A percentile compares a stretch with the other conserved stretches of the same genome.
These are phyloP conservation scores for Scaptodrosophila latifasciaeformis DNA, from an alignment of 2,888 invertebrate genomes.

Conservation along the genomic window DNA sequence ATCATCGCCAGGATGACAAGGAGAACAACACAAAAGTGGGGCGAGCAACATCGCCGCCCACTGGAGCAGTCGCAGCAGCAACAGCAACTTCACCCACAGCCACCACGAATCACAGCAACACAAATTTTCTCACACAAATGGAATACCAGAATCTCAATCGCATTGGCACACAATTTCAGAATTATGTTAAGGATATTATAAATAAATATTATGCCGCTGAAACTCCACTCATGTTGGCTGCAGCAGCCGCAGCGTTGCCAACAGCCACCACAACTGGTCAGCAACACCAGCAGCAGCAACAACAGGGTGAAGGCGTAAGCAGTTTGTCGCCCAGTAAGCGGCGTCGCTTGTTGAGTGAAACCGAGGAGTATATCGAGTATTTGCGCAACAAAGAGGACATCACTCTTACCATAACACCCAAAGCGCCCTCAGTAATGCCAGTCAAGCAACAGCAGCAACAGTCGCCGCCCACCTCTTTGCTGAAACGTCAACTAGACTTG, in stretches of 20 bases:
- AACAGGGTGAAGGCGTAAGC: conserved; percentile 27
- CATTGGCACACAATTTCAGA: conserved; percentile 74
- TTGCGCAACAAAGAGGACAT: conserved; percentile 75
- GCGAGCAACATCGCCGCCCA: conserved; percentile 16
- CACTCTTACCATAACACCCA: conserved; percentile 73
- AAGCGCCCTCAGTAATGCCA: conserved; percentile 23
- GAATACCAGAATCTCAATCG: conserved; percentile 74
- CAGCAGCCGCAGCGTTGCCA: conserved; percentile 55
- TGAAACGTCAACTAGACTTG: conserved; percentile 64
- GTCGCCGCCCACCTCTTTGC: conserved; percentile 31
- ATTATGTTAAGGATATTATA: conserved; percentile 74
- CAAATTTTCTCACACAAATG: conserved; percentile 72
- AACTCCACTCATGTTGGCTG: conserved; percentile 69
- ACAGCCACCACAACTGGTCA: conserved; percentile 57
- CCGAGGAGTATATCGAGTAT: conserved; percentile 74
- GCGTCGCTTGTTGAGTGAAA: conserved; percentile 68
- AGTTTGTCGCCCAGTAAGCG: conserved; percentile 45
- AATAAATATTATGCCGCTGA: conserved; percentile 74
- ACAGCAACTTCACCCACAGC: conserved; percentile 29
- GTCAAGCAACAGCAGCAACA: conserved; percentile 3
- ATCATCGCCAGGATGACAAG: conserved; percentile 52
- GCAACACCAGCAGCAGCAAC: conserved; percentile 34
- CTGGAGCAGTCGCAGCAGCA: conserved; percentile 21
- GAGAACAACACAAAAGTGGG: conserved; percentile 46
- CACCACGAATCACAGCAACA: conserved; percentile 35